phyloP scores from a whole-genome alignment of 2,113 vertebrate genomes.

The Rutilus rutilus region DNA sequence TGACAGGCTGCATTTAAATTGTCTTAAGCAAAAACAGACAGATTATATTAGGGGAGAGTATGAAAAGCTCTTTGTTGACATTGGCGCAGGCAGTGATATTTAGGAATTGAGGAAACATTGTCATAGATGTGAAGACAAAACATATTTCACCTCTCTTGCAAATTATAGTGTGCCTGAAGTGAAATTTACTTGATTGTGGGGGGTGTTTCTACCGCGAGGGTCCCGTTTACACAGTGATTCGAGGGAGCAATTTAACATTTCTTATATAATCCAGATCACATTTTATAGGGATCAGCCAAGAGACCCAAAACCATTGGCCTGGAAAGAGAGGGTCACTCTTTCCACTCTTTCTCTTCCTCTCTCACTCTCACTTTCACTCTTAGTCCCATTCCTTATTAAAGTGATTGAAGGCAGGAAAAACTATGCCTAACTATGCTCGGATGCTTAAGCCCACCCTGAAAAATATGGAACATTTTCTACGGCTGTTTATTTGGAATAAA shows the following conservation, averaged over 20 bases:
- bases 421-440: constrained; percentile 33
- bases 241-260: background rate
- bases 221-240: constrained; percentile 12
- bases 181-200: constrained; percentile 13
- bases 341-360: constrained; percentile 24
- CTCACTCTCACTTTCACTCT: background rate
- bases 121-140: constrained; percentile 10
- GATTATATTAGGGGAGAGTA: background rate
- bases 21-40: constrained; percentile 11
- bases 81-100: constrained; percentile 31
- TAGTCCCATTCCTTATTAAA: constrained; percentile 44
- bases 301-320: constrained; percentile 21
- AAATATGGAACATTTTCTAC: constrained; percentile 54
- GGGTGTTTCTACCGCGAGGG: background rate
- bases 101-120: constrained; percentile 7
- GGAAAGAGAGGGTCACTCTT: constrained; percentile 34
- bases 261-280: constrained; percentile 35
- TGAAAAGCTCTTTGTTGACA: constrained; percentile 1
- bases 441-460: constrained; percentile 53
- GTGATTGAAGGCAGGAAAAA: constrained; percentile 57
- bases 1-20: background rate
- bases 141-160: background rate
- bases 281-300: constrained; percentile 27
- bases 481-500: constrained; percentile 60
- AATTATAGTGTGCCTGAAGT: constrained; percentile 18